Evolutionary conservation across 1,140 invertebrate genomes (phyloP), one percentile per base, ranked within the genome.

Genomic region (Oryctes rhinoceros): DNA sequence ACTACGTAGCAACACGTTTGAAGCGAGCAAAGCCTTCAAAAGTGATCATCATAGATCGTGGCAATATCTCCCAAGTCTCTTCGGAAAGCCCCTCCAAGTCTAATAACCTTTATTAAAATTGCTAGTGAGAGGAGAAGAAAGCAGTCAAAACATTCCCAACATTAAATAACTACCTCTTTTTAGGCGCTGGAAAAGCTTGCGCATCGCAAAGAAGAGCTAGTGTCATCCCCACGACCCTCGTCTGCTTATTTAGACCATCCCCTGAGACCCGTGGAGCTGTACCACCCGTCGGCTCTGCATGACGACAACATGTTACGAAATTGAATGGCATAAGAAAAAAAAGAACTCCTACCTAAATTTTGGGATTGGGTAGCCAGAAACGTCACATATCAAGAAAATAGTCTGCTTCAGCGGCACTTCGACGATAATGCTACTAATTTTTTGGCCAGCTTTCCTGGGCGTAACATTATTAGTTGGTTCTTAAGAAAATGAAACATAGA

Each of bases 141-240:
- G 24, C 24, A 2, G 24, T 30, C 24, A 30, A 30, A 30, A 30
- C 24, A 30, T 30, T 30, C 24, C 24, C 20, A 30, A 67, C 3
- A 6, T 76, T 39, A 90, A 78, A 59, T n/a, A n/a, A 44, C 81
- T 86, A 90, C 90, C 89, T 89, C 86, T 89, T 89, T 76, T 83
- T 83, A 78, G 91, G 91, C 76, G 90, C 88, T 53, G 91, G 91
- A 84, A 89, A 92, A 74, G 90, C 90, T 88, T 94, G 92, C 67
- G 92, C 92, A 83, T 92, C 91, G 84, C 92, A 94, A 74, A 93
- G 88, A 77, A 94, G 87, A 80, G 89, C 90, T 79, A 90, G 81
- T 35, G 81, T 76, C n/a, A 79, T 78, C 6, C 65, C 81, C 47
- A 18, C 80, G 76, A 79, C 65, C 83, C 87, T 89, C 84, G 88